phyloP scores from a whole-genome alignment of 1,140 invertebrate species.

The Drosophila triauraria region DNA sequence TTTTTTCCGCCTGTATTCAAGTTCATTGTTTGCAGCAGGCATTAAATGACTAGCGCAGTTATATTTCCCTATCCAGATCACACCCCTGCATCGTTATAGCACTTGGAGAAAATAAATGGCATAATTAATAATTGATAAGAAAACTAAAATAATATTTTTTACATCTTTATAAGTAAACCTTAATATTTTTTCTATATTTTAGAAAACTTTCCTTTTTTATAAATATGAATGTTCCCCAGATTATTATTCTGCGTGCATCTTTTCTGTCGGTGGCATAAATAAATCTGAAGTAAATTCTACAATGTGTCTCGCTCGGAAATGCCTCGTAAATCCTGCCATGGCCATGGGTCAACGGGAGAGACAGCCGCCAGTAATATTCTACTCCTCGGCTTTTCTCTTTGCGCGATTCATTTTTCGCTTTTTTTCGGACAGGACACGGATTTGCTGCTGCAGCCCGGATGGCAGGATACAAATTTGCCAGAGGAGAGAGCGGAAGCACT shows the following conservation, averaged over 20 bases:
- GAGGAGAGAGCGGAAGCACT: constrained; percentile 67
- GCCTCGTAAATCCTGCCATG: constrained; percentile 80
- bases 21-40: constrained; percentile 74
- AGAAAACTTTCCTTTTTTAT: no score
- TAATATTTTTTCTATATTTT: no score
- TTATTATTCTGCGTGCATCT: constrained; percentile 20
- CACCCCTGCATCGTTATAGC: background rate
- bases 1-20: constrained; percentile 22
- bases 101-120: background rate
- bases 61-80: constrained; percentile 42
- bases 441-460: constrained; percentile 62
- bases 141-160: no score
- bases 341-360: constrained; percentile 73
- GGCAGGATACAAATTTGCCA: constrained; percentile 80
- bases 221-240: no score
- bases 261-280: constrained; percentile 66
- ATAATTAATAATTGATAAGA: no score
- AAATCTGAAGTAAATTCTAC: constrained; percentile 84
- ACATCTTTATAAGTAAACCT: no score
- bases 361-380: constrained; percentile 68
- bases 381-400: constrained; percentile 45
- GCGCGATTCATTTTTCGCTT: constrained; percentile 21
- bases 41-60: constrained; percentile 65
- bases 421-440: constrained; percentile 63
- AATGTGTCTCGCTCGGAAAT: constrained; percentile 83